These are phyloP conservation scores for Cordylochernes scorpioides DNA, from an alignment of 2,888 invertebrate species.

Conservation along the genomic window DNA sequence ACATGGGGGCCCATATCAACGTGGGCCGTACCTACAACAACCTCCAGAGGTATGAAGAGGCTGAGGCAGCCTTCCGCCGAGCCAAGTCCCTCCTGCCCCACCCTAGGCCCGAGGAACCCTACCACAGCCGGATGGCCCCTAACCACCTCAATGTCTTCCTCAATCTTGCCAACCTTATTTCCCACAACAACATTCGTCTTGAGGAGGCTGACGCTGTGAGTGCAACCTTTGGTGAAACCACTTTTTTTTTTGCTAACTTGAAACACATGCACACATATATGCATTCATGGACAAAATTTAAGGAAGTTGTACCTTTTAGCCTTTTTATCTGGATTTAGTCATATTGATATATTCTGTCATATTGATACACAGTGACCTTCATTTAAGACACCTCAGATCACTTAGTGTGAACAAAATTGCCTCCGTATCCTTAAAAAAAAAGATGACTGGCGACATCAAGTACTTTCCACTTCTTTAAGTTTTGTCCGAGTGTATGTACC, in stretches of 20 bases:
- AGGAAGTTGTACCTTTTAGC: no score
- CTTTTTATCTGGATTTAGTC: no score
- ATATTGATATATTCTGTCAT: background rate
- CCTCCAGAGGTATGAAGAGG: slow-evolving; percentile 56
- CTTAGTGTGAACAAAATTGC: no score
- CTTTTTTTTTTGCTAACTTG: background rate
- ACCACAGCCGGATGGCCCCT: slow-evolving; percentile 80
- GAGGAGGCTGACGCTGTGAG: slow-evolving; percentile 60
- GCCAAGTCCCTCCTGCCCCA: slow-evolving; percentile 68
- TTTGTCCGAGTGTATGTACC: no score
- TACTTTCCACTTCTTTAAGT: background rate
- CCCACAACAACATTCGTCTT: slow-evolving; percentile 62
- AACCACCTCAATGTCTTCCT: slow-evolving; percentile 85
- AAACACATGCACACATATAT: slow-evolving; percentile 1
- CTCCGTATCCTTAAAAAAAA: no score
- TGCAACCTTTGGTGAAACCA: slow-evolving; percentile 20
- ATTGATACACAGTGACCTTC: no score
- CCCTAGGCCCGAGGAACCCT: slow-evolving; percentile 72
- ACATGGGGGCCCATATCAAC: slow-evolving; percentile 48
- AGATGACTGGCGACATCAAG: no score
- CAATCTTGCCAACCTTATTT: slow-evolving; percentile 75
- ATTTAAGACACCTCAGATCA: no score
- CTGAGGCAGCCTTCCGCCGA: slow-evolving; percentile 68
- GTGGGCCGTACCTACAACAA: slow-evolving; percentile 84
- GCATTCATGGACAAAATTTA: no score